Evolutionary conservation across 2,113 vertebrate species (phyloP), one percentile per base, ranked within the genome.

Genomic region (Mobula birostris): DNA sequence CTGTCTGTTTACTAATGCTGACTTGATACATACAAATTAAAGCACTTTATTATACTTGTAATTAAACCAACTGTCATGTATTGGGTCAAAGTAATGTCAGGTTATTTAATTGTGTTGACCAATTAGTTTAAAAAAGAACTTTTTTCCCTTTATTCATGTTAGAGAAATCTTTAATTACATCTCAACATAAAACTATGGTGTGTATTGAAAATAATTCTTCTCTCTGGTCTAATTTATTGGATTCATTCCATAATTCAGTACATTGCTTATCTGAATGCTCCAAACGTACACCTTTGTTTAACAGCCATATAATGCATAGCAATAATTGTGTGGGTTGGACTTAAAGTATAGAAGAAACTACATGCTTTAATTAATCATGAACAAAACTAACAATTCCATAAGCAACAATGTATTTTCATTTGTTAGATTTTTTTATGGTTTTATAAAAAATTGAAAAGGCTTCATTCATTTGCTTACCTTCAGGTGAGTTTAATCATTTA

Each of bases 1-100:
- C 72, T 32, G 72, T 36, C 19, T 92, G 24, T 40, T 40, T 32
- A 92, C 40, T 32, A 40, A 92, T 48, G 24, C 66, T 76, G 32
- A 93, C 68, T 29, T n/a, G 63, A 48, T 74, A 14, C 66, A 27
- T 74, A 32, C 24, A 56, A 72, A 66, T 91, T 68, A 40, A 91
- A 93, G 91, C 70, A 93, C 91, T 93, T 93, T 93, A 93, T 48
- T 56, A 24, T 70, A 76, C 36, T 56, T 56, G 56, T 74, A 87
- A 58, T 87, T 87, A 74, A 92, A 74, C 68, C 48, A 93, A 56
- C 32, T 93, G 68, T 27, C 24, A 74, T 6, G 7, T 93, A 36
- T 72, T 93, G 36, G 66, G 66, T 90, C 32, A 32, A 72, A 92
- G 15, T 36, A 40, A 72, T 92, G 40, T 92, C 68, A 92, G 40